Evolutionary conservation across 2,797 vertebrate genomes (phyloP).

Genomic region (Thamnophis elegans): DNA sequence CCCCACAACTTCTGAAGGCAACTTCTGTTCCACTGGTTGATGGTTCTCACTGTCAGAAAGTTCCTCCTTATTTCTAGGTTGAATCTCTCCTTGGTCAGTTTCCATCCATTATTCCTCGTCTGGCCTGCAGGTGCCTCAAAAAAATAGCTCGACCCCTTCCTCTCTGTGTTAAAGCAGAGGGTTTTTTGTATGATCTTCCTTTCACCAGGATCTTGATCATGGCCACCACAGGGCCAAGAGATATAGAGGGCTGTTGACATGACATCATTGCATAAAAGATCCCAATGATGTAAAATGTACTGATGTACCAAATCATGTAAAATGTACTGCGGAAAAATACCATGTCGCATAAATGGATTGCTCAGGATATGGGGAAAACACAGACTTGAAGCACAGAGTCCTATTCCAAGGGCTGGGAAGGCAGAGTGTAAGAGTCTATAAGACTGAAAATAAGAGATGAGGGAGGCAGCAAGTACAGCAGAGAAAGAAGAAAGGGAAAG

Average conservation of each 20-base stretch:
- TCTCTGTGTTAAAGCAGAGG: not conserved
- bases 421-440: not conserved
- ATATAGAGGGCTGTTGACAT: not conserved
- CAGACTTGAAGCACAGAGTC: not conserved
- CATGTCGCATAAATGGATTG: not conserved
- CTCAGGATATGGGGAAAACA: not conserved
- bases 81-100: too few relatives aligned
- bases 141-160: too few relatives aligned
- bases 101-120: too few relatives aligned
- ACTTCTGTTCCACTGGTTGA: too few relatives aligned
- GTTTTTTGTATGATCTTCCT: not conserved
- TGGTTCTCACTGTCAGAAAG: too few relatives aligned
- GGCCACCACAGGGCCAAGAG: not conserved
- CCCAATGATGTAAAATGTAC: not conserved
- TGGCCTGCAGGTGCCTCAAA: too few relatives aligned
- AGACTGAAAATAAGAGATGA: not conserved
- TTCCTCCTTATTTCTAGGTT: too few relatives aligned
- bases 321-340: not conserved
- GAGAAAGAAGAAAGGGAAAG: not conserved
- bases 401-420: not conserved
- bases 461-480: not conserved
- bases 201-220: not conserved
- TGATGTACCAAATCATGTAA: not conserved
- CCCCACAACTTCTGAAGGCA: too few relatives aligned
- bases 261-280: not conserved